A percentile compares a stretch with the other conserved stretches of the same genome.
Evolutionary conservation across 2,888 invertebrate genomes (phyloP).

Genomic region (Euspilapteryx auroguttella): DNA sequence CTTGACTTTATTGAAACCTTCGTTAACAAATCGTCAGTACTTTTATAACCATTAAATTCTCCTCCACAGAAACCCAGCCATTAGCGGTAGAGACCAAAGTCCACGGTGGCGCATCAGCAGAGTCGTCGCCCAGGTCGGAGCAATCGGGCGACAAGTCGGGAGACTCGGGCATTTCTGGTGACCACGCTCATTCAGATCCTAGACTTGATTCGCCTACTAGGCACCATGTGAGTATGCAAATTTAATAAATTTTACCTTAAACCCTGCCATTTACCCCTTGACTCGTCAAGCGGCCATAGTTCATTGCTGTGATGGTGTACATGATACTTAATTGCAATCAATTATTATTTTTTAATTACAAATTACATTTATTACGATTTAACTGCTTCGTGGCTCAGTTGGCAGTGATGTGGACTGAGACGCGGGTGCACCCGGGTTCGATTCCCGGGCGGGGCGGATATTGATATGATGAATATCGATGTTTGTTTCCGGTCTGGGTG

Average conservation of each 20-base stretch:
- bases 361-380: too few species aligned
- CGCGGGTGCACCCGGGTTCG: too few species aligned
- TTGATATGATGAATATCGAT: too few species aligned
- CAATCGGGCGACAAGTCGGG: constrained; percentile 72
- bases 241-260: neutral
- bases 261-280: neutral
- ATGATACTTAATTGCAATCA: too few species aligned
- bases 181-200: constrained; percentile 49
- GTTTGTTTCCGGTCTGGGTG: too few species aligned
- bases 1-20: neutral
- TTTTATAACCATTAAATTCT: constrained; percentile 6
- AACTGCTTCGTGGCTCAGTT: too few species aligned
- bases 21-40: too few species aligned
- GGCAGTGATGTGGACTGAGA: too few species aligned
- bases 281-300: too few species aligned
- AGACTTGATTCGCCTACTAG: constrained; percentile 52
- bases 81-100: constrained; percentile 51
- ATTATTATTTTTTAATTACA: too few species aligned
- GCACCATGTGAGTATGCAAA: constrained; percentile 20
- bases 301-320: too few species aligned
- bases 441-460: too few species aligned
- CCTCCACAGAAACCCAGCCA: constrained; percentile 29
- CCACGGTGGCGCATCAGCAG: constrained; percentile 37
- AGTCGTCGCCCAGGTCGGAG: constrained; percentile 47
- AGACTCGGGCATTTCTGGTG: constrained; percentile 83